Percentiles rank a stretch among this genome's conserved stretches.
Conservation (phyloP, 1,140 invertebrate species). For the Euschistus heros region DNA sequence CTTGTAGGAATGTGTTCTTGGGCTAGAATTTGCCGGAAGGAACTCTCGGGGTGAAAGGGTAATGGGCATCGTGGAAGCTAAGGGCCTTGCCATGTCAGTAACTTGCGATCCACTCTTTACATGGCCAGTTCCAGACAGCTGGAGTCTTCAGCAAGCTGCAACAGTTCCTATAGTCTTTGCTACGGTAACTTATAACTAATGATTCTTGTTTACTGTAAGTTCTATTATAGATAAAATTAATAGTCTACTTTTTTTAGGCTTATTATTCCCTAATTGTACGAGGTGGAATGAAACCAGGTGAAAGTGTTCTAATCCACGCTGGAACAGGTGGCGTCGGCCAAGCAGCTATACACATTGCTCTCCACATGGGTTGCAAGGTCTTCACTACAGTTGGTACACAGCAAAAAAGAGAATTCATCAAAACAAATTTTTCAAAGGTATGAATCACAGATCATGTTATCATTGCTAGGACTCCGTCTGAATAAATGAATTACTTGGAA, state of each 20-base stretch:
- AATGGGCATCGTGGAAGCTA: conserved; percentile 86
- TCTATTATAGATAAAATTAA: background rate
- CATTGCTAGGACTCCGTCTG: too few relatives aligned
- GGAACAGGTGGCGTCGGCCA: conserved; percentile 93
- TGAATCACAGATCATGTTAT: background rate
- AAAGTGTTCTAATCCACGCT: conserved; percentile 84
- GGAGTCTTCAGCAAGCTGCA: conserved; percentile 83
- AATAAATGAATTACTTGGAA: too few relatives aligned
- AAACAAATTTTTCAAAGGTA: conserved; percentile 64
- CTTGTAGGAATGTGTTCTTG: conserved; percentile 79
- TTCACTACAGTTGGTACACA: conserved; percentile 80
- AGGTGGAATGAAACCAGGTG: conserved; percentile 69
- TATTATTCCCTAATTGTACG: conserved; percentile 85
- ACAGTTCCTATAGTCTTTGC: conserved; percentile 92
- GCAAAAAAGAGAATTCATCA: conserved; percentile 83
- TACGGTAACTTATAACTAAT: conserved; percentile 44
- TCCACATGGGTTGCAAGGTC: conserved; percentile 67
- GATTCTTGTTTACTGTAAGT: too few relatives aligned
- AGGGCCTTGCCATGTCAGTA: conserved; percentile 80
- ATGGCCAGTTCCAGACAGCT: conserved; percentile 80
- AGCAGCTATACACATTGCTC: conserved; percentile 85
- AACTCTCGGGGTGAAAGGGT: conserved; percentile 62
- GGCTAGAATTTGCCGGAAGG: conserved; percentile 85
- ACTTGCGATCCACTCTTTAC: conserved; percentile 71
- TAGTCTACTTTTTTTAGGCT: conserved; percentile 36